These are phyloP conservation scores for Odontomyia ornata DNA, from an alignment of 2,888 invertebrate genomes.

Conservation along the genomic window DNA sequence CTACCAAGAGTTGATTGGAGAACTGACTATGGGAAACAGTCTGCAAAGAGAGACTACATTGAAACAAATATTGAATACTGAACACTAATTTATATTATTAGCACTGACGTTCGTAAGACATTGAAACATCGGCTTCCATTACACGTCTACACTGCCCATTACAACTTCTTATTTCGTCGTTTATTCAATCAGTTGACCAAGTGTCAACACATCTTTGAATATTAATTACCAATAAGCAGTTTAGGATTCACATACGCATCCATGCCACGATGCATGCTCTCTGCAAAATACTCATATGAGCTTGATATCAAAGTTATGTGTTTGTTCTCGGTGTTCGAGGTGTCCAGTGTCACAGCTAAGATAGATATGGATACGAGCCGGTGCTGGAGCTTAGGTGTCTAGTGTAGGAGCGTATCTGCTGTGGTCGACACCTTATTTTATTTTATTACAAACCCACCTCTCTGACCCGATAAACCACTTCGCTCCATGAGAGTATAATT, in stretches of 20 bases:
- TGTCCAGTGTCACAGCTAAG: background rate
- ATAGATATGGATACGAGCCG: background rate
- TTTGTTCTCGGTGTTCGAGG: slow-evolving; percentile 18
- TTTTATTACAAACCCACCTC: background rate
- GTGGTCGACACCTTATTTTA: background rate
- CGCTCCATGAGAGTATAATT: slow-evolving; percentile 31
- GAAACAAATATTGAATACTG: too few species aligned
- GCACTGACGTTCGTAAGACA: too few species aligned
- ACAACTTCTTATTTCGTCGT: background rate
- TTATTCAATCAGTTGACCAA: background rate
- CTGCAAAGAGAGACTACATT: too few species aligned
- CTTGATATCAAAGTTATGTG: background rate
- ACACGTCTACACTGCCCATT: background rate
- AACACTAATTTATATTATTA: too few species aligned
- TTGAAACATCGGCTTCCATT: too few species aligned
- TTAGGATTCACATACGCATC: background rate
- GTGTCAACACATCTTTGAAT: background rate
- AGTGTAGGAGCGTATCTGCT: background rate
- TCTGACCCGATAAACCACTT: slow-evolving; percentile 21
- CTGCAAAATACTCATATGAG: background rate
- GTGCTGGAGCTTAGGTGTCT: background rate
- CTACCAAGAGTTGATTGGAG: too few species aligned
- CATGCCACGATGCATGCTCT: background rate
- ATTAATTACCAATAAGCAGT: slow-evolving; percentile 16
- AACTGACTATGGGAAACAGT: too few species aligned